Percentiles rank a stretch among this genome's conserved stretches.
phyloP scores from a whole-genome alignment of 2,888 invertebrate genomes.

The Teleogryllus oceanicus region DNA sequence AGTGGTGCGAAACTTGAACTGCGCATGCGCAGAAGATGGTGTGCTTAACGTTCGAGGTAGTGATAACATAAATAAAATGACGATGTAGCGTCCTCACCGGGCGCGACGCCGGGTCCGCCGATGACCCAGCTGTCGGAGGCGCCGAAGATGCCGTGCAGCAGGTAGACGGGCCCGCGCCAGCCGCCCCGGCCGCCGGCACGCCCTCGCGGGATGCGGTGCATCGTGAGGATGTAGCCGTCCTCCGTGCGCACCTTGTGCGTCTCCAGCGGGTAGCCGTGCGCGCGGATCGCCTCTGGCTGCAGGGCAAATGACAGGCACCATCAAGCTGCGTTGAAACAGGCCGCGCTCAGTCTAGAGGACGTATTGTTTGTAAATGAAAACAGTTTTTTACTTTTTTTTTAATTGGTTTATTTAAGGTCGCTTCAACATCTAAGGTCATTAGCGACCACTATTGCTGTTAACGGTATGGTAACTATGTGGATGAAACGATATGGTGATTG shows the following conservation, averaged over 20 bases:
- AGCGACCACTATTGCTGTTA: no score
- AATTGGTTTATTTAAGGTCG: no score
- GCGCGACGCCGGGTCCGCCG: background rate
- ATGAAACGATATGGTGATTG: no score
- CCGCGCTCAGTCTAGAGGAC: no score
- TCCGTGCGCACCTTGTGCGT: background rate
- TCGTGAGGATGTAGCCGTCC: background rate
- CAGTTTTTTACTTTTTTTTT: no score
- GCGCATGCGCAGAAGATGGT: no score
- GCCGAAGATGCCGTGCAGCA: background rate
- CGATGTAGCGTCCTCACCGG: background rate
- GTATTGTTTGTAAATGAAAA: no score
- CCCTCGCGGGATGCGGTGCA: background rate
- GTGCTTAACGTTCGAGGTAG: background rate
- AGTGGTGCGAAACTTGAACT: no score
- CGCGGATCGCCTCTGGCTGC: background rate
- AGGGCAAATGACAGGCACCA: no score
- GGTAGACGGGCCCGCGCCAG: background rate
- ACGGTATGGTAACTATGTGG: no score
- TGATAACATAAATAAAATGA: background rate
- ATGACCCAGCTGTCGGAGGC: background rate
- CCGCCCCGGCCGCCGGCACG: background rate
- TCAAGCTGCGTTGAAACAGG: no score
- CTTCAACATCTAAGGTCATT: no score
- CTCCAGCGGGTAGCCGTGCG: background rate